A percentile compares a stretch with the other conserved stretches of the same genome.
phyloP scores from a whole-genome alignment of 2,888 invertebrate genomes.

The Zygaena filipendulae region DNA sequence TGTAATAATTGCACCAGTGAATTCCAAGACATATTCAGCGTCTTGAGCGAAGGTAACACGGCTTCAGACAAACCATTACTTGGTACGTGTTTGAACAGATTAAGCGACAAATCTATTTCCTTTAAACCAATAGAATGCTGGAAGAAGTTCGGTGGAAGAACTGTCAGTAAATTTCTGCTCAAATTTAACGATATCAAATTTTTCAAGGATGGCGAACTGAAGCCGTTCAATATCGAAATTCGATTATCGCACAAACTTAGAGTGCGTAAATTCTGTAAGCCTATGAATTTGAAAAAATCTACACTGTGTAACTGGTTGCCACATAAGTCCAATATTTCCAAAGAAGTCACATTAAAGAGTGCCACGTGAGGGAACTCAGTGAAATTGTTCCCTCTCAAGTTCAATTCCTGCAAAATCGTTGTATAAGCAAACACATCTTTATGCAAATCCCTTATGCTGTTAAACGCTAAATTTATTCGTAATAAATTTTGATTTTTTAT shows the following conservation, averaged over 20 bases:
- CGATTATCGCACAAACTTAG: slow-evolving; percentile 80
- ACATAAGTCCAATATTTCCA: slow-evolving; percentile 78
- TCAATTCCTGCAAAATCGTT: slow-evolving; percentile 80
- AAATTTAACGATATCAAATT: slow-evolving; percentile 80
- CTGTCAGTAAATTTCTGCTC: slow-evolving; percentile 78
- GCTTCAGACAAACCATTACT: slow-evolving; percentile 79
- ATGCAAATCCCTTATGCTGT: slow-evolving; percentile 74
- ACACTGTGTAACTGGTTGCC: slow-evolving; percentile 75
- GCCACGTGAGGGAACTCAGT: slow-evolving; percentile 83
- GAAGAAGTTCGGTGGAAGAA: slow-evolving; percentile 85
- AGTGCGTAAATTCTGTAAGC: slow-evolving; percentile 77
- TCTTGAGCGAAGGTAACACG: slow-evolving; percentile 76
- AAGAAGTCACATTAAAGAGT: slow-evolving; percentile 77
- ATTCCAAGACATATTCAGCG: slow-evolving; percentile 86
- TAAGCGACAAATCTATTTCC: slow-evolving; percentile 81
- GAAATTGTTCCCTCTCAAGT: slow-evolving; percentile 78
- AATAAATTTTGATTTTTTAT: slow-evolving; percentile 81
- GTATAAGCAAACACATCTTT: slow-evolving; percentile 79
- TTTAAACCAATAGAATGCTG: slow-evolving; percentile 76
- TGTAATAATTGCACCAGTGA: slow-evolving; percentile 81
- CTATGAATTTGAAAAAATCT: slow-evolving; percentile 81
- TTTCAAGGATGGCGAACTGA: slow-evolving; percentile 79
- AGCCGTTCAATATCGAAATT: slow-evolving; percentile 79
- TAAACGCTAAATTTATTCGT: slow-evolving; percentile 78
- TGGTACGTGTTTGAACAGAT: slow-evolving; percentile 84